A percentile compares a stretch with the other conserved stretches of the same genome.
Evolutionary conservation across 2,888 invertebrate species (phyloP).

Genomic region (Drosophila melanosoma): DNA sequence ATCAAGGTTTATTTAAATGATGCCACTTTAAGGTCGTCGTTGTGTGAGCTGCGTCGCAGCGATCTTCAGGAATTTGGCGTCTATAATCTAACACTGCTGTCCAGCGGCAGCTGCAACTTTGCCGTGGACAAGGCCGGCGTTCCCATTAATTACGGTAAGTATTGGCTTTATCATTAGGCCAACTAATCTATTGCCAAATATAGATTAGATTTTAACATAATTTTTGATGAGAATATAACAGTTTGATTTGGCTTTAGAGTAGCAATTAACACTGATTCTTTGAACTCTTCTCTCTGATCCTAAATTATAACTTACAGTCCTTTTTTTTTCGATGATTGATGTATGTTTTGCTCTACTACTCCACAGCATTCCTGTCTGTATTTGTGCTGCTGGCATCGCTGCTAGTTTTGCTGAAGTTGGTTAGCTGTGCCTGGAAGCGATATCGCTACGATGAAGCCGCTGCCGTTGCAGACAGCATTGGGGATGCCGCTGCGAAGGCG

Average conservation of each 20-base stretch:
- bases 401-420: conserved; percentile 62
- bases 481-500: conserved; percentile 68
- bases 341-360: too few species aligned
- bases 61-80: conserved; percentile 90
- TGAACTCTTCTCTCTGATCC: not conserved
- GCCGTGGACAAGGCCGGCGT: conserved; percentile 88
- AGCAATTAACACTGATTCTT: not conserved
- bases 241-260: not conserved
- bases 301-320: not conserved
- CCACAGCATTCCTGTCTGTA: conserved; percentile 76
- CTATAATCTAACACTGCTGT: conserved; percentile 87
- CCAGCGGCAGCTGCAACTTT: conserved; percentile 86
- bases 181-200: not conserved
- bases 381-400: conserved; percentile 76
- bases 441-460: conserved; percentile 71
- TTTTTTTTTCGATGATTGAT: not conserved
- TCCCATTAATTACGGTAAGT: conserved; percentile 87
- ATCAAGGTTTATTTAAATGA: conserved; percentile 19
- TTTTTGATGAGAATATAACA: not conserved
- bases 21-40: conserved; percentile 85
- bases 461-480: conserved; percentile 65
- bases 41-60: conserved; percentile 85
- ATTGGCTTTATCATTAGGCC: not conserved
- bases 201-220: not conserved
- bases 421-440: conserved; percentile 66